phyloP scores from a whole-genome alignment of 2,113 vertebrate species.

The Nibea coibor region DNA sequence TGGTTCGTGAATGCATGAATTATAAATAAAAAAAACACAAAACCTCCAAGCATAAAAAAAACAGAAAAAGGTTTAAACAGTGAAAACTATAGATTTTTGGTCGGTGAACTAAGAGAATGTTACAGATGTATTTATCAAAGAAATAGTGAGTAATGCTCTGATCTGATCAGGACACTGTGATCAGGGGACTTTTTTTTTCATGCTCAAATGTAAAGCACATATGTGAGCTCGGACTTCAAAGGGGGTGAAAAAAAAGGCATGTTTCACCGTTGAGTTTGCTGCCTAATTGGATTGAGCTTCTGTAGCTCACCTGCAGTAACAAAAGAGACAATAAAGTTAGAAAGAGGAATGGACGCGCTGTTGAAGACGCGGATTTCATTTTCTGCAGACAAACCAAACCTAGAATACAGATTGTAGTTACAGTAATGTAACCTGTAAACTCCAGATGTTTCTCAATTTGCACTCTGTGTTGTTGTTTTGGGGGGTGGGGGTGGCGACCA shows the following conservation, averaged over 20 bases:
- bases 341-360: conserved; percentile 30
- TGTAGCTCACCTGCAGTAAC: conserved; percentile 3
- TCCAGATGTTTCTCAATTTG: background rate
- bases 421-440: background rate
- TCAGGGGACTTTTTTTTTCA: conserved; percentile 16
- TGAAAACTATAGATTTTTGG: conserved; percentile 22
- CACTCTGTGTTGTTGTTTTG: conserved; percentile 3
- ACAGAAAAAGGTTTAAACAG: conserved; percentile 2
- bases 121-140: conserved; percentile 29
- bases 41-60: background rate
- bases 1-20: conserved; percentile 16
- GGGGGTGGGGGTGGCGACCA: background rate
- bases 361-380: background rate
- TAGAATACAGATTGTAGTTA: background rate
- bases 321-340: conserved; percentile 13
- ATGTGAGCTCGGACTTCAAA: conserved; percentile 51
- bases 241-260: background rate
- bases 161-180: conserved; percentile 23
- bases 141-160: background rate
- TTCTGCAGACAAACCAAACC: background rate
- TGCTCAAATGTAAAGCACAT: conserved; percentile 37
- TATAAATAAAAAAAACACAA: background rate
- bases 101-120: conserved; percentile 19
- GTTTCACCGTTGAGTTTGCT: conserved; percentile 21
- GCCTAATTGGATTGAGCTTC: conserved; percentile 45